phyloP scores from a whole-genome alignment of 2,113 vertebrate species.

The Oryzias melastigma region DNA sequence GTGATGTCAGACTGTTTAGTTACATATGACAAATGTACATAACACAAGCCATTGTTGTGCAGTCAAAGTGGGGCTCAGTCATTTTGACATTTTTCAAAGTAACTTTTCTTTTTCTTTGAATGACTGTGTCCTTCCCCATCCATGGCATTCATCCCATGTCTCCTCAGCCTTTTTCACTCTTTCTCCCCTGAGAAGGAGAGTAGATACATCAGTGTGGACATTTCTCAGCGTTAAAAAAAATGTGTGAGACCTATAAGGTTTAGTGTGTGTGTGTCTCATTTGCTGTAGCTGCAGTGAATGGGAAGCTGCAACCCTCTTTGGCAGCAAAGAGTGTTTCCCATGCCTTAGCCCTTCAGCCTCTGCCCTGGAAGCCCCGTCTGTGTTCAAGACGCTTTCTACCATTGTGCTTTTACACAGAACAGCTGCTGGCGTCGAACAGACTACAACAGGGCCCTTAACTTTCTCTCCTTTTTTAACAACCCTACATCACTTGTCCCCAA shows the following conservation, averaged over 20 bases:
- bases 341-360: constrained; percentile 85
- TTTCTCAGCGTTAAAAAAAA: constrained; percentile 46
- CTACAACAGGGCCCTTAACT: constrained; percentile 74
- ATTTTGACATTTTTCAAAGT: constrained; percentile 56
- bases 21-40: constrained; percentile 78
- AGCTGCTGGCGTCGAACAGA: constrained; percentile 89
- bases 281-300: constrained; percentile 83
- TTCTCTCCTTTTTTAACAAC: constrained; percentile 59
- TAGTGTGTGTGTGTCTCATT: constrained; percentile 59
- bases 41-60: constrained; percentile 68
- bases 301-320: constrained; percentile 88
- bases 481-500: constrained; percentile 49
- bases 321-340: constrained; percentile 92
- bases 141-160: constrained; percentile 58
- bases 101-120: constrained; percentile 48
- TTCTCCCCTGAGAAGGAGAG: constrained; percentile 38
- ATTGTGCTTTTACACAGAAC: constrained; percentile 89
- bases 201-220: constrained; percentile 48
- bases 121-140: constrained; percentile 53
- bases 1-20: constrained; percentile 70
- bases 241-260: constrained; percentile 60
- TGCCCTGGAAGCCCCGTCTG: constrained; percentile 85
- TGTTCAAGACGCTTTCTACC: constrained; percentile 86
- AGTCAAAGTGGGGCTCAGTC: constrained; percentile 43
- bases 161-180: constrained; percentile 42